Conservation (phyloP, 2,797 vertebrate species). For the Taeniopygia guttata region DNA sequence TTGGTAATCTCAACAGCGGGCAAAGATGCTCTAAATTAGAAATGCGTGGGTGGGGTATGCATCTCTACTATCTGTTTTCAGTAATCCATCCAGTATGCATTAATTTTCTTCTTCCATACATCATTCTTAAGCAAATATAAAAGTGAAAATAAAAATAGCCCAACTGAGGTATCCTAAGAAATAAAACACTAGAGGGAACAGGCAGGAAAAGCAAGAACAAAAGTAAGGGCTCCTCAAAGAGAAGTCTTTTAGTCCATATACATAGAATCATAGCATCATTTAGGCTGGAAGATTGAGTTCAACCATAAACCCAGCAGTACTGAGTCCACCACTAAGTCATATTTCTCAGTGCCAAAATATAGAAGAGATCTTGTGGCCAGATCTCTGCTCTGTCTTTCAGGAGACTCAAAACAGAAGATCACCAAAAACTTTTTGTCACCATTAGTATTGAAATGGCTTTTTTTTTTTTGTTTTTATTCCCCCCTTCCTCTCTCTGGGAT, state of each 20-base stretch:
- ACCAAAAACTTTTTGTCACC: background rate
- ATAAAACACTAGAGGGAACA: background rate
- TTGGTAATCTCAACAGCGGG: conserved; percentile 3
- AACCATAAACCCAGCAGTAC: background rate
- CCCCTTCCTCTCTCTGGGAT: background rate
- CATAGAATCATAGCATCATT: background rate
- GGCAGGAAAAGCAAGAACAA: background rate
- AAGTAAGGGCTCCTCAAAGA: background rate
- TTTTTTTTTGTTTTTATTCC: background rate
- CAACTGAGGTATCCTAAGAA: background rate
- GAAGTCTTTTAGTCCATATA: background rate
- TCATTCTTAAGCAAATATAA: background rate
- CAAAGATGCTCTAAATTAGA: conserved; percentile 24
- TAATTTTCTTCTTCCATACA: background rate
- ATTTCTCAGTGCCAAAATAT: background rate
- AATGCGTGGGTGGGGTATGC: background rate
- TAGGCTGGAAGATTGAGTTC: background rate
- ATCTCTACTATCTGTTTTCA: background rate
- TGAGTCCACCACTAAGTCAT: background rate
- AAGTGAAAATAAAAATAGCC: background rate
- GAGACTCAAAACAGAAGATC: background rate
- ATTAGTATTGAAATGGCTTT: background rate
- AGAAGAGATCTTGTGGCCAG: background rate
- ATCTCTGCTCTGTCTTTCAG: background rate
- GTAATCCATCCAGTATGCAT: background rate